Base-by-base conservation (phyloP, 2,113 vertebrate genomes). In the Rhinoptilus africanus region DNA sequence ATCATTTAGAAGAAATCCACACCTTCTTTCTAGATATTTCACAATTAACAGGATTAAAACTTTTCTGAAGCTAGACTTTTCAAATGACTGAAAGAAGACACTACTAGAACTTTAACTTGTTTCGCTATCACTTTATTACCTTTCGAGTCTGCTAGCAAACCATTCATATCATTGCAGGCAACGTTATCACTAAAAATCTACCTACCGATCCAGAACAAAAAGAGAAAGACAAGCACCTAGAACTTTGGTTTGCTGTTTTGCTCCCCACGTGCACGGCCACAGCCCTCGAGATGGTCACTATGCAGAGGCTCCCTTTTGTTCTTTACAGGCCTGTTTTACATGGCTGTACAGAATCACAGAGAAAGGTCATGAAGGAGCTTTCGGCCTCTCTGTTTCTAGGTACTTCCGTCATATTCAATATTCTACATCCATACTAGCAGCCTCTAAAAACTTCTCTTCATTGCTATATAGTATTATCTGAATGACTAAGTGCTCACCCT, bases 241-340 rank as follows among this genome's bases (percentile, higher is more conserved):
- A 37, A 19, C 54, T 37, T 15, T 23, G 17, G 26, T 51, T 74
- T 92, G 39, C 34, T 69, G 34, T 30, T 64, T 35, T 64, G 45
- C 26, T 73, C 34, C 16, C 18, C 20, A 34, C 15, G 28, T 0
- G 1, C 47, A 80, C 1, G 0, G n/a, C 22, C 5, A 3, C 15
- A 91, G 48, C 28, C 27, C 35, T 57, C 0, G 0, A 74, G 22
- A 62, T 0, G 0, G 9, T 13, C 45, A 62, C 59, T 41, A 60
- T 24, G 37, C 39, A 76, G 30, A 0, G 0, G 10, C 5, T 8
- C 34, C 21, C 26, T 85, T 28, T 16, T 74, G 34, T 22, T 63
- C n/a, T 62, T 32, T n/a, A 53, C 14, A 43, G 14, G 14, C 22
- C 48, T 84, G 14, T 37, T 76, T 39, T 51, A 56, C 18, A 4